Conservation (phyloP, 2,797 vertebrate species). For the Acanthopagrus latus region DNA sequence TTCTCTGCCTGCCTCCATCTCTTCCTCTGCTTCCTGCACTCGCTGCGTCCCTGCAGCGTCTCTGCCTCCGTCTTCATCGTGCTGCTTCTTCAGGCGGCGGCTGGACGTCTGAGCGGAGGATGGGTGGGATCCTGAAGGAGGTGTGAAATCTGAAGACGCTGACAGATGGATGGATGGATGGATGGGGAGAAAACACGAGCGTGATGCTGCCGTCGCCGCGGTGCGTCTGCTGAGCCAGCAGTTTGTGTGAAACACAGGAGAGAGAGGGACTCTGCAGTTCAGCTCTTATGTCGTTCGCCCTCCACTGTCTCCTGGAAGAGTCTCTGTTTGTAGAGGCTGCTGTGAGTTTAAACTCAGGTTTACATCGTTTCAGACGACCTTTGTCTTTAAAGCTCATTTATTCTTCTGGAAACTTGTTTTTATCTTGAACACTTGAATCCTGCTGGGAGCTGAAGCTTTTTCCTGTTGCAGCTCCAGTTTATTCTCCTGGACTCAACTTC, state of each 20-base stretch:
- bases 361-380: not conserved
- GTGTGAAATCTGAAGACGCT: constrained; percentile 36
- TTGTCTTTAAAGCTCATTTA: not conserved
- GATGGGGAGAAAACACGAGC: constrained; percentile 44
- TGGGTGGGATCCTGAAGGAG: constrained; percentile 17
- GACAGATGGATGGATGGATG: constrained; percentile 61
- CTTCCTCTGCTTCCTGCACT: constrained; percentile 12
- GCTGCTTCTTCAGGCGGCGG: not conserved
- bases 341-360: constrained; percentile 15
- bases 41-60: not conserved
- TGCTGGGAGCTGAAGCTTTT: not conserved
- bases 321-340: constrained; percentile 5
- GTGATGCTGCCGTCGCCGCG: constrained; percentile 44
- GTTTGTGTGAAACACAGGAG: constrained; percentile 37
- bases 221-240: constrained; percentile 71
- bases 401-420: not conserved
- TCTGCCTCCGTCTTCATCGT: constrained; percentile 21
- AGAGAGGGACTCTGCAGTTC: constrained; percentile 24
- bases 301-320: not conserved
- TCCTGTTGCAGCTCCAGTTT: not conserved
- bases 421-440: not conserved
- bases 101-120: not conserved
- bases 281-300: constrained; percentile 10
- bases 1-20: constrained; percentile 50
- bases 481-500: not conserved